phyloP scores from a whole-genome alignment of 2,888 invertebrate genomes.

The Palloptera scutellata region DNA sequence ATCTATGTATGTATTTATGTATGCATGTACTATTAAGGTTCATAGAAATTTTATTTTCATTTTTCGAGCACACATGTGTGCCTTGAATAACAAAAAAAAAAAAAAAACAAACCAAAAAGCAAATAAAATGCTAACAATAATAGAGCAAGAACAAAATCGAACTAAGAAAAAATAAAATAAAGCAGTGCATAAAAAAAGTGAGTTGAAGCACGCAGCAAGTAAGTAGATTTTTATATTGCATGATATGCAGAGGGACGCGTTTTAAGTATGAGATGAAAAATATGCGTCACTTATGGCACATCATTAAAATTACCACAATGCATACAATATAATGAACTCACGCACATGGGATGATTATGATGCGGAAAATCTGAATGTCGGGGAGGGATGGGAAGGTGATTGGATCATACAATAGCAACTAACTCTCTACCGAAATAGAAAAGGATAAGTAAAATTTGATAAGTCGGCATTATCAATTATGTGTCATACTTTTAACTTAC shows the following conservation, averaged over 20 bases:
- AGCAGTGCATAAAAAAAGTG: background rate
- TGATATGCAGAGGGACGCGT: background rate
- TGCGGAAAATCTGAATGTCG: background rate
- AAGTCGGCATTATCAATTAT: no score
- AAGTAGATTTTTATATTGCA: background rate
- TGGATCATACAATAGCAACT: no score
- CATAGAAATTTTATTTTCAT: background rate
- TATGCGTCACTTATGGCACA: constrained; percentile 43
- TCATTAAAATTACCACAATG: constrained; percentile 42
- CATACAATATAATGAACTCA: constrained; percentile 38
- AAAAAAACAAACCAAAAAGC: no score
- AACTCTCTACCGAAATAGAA: no score
- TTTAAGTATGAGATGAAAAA: background rate
- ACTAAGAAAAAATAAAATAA: background rate
- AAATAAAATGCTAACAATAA: background rate
- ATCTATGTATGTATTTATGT: no score
- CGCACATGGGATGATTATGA: constrained; percentile 31
- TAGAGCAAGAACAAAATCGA: background rate
- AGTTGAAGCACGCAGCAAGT: background rate
- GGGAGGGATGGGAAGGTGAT: background rate
- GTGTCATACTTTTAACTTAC: no score
- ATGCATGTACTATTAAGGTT: background rate
- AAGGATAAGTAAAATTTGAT: no score
- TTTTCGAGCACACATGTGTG: background rate
- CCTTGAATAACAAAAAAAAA: background rate